A percentile compares a stretch with the other conserved stretches of the same genome.
phyloP scores from a whole-genome alignment of 53 echinoderm and acorn worm species.

The Patiria pectinifera region DNA sequence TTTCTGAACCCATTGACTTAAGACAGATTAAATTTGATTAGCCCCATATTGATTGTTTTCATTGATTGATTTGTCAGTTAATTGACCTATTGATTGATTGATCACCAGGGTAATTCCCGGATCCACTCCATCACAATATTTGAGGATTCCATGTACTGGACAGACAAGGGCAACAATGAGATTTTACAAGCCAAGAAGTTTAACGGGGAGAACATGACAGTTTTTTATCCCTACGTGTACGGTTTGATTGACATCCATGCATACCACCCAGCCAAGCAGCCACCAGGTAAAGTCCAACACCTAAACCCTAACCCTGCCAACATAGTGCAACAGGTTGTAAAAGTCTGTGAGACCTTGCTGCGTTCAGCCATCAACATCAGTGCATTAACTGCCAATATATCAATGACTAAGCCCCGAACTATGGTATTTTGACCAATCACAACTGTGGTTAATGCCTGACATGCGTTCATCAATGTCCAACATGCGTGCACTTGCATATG shows the following conservation, averaged over 20 bases:
- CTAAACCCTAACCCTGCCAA: too few species aligned
- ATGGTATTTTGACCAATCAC: too few species aligned
- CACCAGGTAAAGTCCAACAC: conserved; percentile 55
- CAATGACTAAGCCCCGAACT: too few species aligned
- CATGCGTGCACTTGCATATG: too few species aligned
- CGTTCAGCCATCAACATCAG: too few species aligned
- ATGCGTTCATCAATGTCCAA: too few species aligned
- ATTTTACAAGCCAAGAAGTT: conserved; percentile 64
- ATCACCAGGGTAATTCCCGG: neutral
- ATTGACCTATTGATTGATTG: conserved; percentile 5
- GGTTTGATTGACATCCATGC: conserved; percentile 10
- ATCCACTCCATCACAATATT: conserved; percentile 67
- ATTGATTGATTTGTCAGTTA: neutral
- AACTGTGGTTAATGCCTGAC: too few species aligned
- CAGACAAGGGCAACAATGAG: conserved; percentile 2
- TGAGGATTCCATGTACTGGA: conserved; percentile 83
- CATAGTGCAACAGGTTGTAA: too few species aligned
- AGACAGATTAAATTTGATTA: too few species aligned
- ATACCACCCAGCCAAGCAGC: conserved; percentile 70
- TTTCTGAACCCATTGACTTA: too few species aligned
- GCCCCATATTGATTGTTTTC: too few species aligned
- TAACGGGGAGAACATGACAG: conserved; percentile 48
- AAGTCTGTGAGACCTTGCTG: neutral
- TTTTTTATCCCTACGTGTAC: neutral
- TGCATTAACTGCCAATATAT: too few species aligned